These are phyloP conservation scores for Fissipunctia ypsillon DNA, from an alignment of 2,888 invertebrate genomes.

Conservation along the genomic window DNA sequence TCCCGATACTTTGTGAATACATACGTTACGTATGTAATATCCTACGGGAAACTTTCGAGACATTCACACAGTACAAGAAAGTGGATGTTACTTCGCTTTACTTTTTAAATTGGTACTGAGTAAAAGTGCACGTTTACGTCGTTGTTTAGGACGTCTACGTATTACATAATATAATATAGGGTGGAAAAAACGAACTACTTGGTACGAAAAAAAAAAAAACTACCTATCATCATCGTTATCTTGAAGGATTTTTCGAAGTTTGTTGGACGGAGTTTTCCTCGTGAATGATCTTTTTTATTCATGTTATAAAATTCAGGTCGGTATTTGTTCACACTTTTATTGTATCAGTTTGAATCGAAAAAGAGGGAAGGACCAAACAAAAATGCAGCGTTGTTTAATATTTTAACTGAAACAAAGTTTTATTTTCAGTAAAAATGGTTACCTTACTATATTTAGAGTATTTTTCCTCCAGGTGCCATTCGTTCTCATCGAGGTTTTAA, in stretches of 20 bases:
- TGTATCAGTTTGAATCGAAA: background rate
- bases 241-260: background rate
- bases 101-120: conserved; percentile 34
- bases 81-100: conserved; percentile 40
- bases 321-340: background rate
- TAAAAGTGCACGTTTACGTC: conserved; percentile 3
- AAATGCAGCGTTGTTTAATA: background rate
- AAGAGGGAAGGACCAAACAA: background rate
- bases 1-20: conserved; percentile 82
- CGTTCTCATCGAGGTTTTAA: conserved; percentile 39
- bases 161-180: background rate
- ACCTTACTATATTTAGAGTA: background rate
- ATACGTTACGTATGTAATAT: conserved; percentile 69
- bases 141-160: background rate
- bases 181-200: background rate
- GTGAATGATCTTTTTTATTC: background rate
- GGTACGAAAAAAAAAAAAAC: too few species aligned
- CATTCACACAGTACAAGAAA: conserved; percentile 64
- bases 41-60: conserved; percentile 76
- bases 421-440: background rate
- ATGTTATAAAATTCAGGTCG: background rate
- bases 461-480: background rate
- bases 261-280: too few species aligned
- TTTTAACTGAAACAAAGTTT: background rate
- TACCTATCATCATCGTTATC: background rate